These are phyloP conservation scores for Lasioglossum vierecki DNA, from an alignment of 2,888 invertebrate species.

Conservation along the genomic window DNA sequence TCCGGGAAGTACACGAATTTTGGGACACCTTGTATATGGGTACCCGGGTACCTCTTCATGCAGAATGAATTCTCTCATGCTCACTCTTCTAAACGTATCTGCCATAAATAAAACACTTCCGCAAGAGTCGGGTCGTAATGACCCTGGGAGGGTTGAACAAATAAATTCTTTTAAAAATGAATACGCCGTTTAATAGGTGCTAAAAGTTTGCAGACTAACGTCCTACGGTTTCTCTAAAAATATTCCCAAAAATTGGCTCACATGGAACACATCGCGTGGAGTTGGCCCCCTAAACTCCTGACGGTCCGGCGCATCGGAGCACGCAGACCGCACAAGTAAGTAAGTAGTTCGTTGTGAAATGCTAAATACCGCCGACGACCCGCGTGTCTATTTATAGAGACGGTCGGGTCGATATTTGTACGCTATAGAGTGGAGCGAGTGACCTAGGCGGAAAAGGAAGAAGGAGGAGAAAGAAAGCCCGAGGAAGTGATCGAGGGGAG, in stretches of 20 bases:
- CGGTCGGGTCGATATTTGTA: constrained; percentile 74
- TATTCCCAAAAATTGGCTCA: not conserved
- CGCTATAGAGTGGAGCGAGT: constrained; percentile 55
- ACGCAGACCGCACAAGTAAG: constrained; percentile 47
- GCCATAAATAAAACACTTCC: not conserved
- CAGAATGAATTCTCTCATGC: no score
- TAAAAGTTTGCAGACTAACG: no score
- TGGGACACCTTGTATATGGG: no score
- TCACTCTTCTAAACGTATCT: not conserved
- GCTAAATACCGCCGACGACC: constrained; percentile 75
- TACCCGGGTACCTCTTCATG: no score
- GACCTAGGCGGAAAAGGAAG: constrained; percentile 8
- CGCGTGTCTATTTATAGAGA: constrained; percentile 76
- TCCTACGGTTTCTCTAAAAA: not conserved
- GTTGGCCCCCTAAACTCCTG: not conserved
- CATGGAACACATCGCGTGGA: not conserved
- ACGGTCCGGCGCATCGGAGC: constrained; percentile 19
- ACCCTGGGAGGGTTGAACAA: no score
- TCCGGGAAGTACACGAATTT: no score
- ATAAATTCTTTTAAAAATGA: no score
- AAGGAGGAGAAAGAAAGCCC: constrained; percentile 18
- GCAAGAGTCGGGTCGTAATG: no score
- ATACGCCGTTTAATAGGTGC: no score
- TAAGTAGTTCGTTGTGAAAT: constrained; percentile 73
- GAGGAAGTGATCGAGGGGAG: constrained; percentile 26